Evolutionary conservation across 2,888 invertebrate genomes (phyloP).

Genomic region (Harpalus rubripes): DNA sequence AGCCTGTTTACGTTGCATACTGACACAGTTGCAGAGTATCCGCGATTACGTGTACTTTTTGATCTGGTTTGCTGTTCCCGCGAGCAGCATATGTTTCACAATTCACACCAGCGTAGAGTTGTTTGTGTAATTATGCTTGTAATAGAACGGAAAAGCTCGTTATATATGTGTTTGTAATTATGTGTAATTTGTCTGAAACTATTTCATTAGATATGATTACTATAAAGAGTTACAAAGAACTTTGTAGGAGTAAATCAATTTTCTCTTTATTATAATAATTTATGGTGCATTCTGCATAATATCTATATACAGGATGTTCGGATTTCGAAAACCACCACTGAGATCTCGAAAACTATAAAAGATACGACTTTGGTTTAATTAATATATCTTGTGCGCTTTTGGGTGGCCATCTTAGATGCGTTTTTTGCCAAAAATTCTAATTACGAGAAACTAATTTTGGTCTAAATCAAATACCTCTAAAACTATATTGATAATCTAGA

Average conservation of each 20-base stretch:
- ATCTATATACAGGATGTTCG: too few relatives aligned
- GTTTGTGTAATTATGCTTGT: conserved; percentile 43
- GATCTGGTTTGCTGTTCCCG: conserved; percentile 61
- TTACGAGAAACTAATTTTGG: too few relatives aligned
- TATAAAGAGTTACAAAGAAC: neutral
- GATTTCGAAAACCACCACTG: too few relatives aligned
- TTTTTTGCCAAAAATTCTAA: too few relatives aligned
- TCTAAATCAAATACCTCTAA: too few relatives aligned
- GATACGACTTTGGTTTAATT: too few relatives aligned
- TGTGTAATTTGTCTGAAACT: conserved; percentile 46
- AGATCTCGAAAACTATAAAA: too few relatives aligned
- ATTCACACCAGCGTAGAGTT: conserved; percentile 44
- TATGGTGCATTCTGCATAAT: too few relatives aligned
- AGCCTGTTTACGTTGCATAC: conserved; percentile 40
- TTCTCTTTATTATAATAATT: neutral
- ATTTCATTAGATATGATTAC: conserved; percentile 26
- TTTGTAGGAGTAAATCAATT: neutral
- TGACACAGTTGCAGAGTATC: conserved; percentile 62
- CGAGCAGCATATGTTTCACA: conserved; percentile 49
- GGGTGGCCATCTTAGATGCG: too few relatives aligned
- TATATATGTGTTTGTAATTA: conserved; percentile 42
- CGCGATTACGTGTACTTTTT: conserved; percentile 58
- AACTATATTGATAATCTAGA: too few relatives aligned
- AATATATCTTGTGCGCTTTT: too few relatives aligned
- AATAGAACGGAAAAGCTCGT: conserved; percentile 47